These are phyloP conservation scores for Antrozous pallidus DNA, from an alignment of 2,797 vertebrate species.

Conservation along the genomic window DNA sequence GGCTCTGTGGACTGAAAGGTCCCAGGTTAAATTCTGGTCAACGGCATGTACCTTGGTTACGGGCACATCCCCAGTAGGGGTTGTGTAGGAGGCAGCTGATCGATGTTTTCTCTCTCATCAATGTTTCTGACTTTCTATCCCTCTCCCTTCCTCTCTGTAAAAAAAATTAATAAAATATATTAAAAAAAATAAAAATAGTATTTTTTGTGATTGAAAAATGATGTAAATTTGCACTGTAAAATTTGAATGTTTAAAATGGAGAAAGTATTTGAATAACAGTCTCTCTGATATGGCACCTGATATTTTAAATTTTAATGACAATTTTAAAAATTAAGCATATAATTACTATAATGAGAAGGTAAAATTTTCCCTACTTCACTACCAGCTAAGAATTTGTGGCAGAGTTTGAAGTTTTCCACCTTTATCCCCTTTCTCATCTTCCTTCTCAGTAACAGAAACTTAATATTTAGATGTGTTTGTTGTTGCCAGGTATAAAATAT, in stretches of 20 bases:
- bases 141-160: too few species aligned
- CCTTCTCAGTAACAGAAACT: background rate
- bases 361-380: background rate
- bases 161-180: too few species aligned
- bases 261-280: background rate
- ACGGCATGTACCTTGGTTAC: too few species aligned
- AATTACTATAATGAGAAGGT: background rate
- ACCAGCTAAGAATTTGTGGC: background rate
- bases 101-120: too few species aligned
- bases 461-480: background rate
- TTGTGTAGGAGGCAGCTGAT: too few species aligned
- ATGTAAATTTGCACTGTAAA: constrained; percentile 24
- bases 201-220: constrained; percentile 50
- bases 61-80: too few species aligned
- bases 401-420: background rate
- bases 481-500: background rate
- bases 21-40: too few species aligned
- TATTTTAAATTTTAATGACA: background rate
- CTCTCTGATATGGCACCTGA: background rate
- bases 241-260: constrained; percentile 6
- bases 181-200: too few species aligned
- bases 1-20: too few species aligned
- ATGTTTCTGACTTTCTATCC: too few species aligned
- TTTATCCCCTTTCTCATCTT: background rate
- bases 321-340: background rate